Conservation (phyloP, 2,113 vertebrate species). For the Sapajus apella region DNA sequence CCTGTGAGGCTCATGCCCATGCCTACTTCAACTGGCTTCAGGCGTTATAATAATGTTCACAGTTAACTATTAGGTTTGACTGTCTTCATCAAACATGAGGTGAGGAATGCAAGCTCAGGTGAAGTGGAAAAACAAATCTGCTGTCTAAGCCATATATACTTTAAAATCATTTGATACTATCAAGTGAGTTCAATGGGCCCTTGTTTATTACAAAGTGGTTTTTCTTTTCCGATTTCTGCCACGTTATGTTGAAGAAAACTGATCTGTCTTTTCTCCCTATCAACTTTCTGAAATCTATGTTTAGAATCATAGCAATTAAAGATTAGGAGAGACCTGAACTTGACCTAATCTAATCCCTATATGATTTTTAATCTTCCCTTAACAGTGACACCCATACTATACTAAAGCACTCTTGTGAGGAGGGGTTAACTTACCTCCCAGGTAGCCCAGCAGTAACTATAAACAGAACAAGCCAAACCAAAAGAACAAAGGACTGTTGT, state of each 20-base stretch:
- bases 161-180: conserved; percentile 6
- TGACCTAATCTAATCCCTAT: neutral
- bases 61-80: neutral
- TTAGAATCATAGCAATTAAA: neutral
- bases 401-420: neutral
- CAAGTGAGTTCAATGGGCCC: neutral
- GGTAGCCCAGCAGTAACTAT: neutral
- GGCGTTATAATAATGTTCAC: neutral
- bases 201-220: neutral
- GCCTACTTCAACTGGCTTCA: neutral
- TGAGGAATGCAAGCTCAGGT: neutral
- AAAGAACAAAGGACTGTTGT: neutral
- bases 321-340: neutral
- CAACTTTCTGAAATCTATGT: conserved; percentile 9
- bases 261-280: neutral
- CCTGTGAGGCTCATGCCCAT: neutral
- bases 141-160: neutral
- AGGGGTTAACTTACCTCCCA: neutral
- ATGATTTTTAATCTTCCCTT: neutral
- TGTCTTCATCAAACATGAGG: neutral
- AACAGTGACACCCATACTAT: neutral
- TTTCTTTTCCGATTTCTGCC: neutral
- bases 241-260: neutral
- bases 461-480: neutral
- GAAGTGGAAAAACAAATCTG: neutral